These are phyloP conservation scores for Engraulis encrasicolus DNA, from an alignment of 2,113 vertebrate genomes.

Conservation along the genomic window DNA sequence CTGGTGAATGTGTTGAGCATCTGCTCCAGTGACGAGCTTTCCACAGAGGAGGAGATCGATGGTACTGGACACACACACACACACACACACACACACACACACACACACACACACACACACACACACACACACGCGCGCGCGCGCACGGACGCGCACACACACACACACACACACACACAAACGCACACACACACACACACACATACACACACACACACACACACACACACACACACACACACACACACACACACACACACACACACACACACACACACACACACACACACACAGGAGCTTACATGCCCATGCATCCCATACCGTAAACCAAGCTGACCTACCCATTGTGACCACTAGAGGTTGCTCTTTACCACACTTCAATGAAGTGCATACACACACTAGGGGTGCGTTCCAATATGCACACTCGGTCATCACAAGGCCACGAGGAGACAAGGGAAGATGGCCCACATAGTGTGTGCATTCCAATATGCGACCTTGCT, in stretches of 20 bases:
- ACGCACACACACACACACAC: not conserved
- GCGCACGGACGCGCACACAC: not conserved
- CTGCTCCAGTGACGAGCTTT: constrained; percentile 2
- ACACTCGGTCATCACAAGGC: too few relatives aligned
- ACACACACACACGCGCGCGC: not conserved
- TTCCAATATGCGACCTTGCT: too few relatives aligned
- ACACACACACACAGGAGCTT: too few relatives aligned
- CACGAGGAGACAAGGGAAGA: too few relatives aligned
- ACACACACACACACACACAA: constrained; percentile 4
- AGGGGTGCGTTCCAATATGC: too few relatives aligned
- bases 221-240: not conserved
- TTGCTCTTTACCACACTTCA: too few relatives aligned
- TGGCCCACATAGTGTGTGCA: too few relatives aligned
- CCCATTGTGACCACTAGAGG: too few relatives aligned
- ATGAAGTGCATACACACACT: too few relatives aligned
- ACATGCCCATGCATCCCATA: too few relatives aligned
- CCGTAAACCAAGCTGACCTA: too few relatives aligned
- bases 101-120: not conserved
- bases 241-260: constrained; percentile 5
- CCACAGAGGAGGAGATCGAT: constrained; percentile 4
- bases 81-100: constrained; percentile 16
- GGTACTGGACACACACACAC: not conserved
- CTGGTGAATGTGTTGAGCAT: constrained; percentile 10
- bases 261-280: not conserved
- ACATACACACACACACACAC: not conserved